These are phyloP conservation scores for Crax fasciolata DNA, from an alignment of 2,797 vertebrate species.

Conservation along the genomic window DNA sequence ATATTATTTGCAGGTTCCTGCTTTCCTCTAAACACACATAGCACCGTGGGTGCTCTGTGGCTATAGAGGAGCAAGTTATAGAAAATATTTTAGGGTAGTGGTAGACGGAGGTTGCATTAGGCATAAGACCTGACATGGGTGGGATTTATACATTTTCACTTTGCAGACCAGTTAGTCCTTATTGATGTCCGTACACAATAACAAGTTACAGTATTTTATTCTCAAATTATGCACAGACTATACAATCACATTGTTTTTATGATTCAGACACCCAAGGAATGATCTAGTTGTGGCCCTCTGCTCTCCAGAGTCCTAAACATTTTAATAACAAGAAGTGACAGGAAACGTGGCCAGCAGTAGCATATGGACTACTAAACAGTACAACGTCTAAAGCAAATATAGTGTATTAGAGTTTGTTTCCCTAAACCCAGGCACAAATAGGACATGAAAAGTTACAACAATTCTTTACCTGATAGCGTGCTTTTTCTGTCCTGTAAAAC, in stretches of 20 bases:
- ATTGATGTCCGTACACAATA: neutral
- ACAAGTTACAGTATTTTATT: neutral
- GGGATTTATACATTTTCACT: neutral
- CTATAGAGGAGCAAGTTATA: neutral
- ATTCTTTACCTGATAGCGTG: neutral
- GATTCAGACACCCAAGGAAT: slow-evolving; percentile 18
- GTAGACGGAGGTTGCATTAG: neutral
- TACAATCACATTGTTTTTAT: neutral
- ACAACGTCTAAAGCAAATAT: neutral
- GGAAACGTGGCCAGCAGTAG: neutral
- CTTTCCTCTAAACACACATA: neutral
- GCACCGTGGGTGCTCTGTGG: neutral
- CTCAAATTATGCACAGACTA: neutral
- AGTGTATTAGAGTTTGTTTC: neutral
- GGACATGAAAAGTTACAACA: neutral
- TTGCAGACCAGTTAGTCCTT: neutral
- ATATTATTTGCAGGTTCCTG: neutral
- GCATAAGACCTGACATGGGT: neutral
- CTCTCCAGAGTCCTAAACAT: neutral
- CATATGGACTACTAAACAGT: neutral
- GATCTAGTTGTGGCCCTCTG: neutral
- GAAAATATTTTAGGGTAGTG: neutral
- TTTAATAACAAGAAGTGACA: slow-evolving; percentile 10
- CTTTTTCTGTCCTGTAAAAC: neutral
- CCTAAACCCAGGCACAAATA: slow-evolving; percentile 9